Percentiles rank a stretch among this genome's conserved stretches.
Conservation (phyloP, 2,113 vertebrate species). For the Rhegmatorhina hoffmannsi region DNA sequence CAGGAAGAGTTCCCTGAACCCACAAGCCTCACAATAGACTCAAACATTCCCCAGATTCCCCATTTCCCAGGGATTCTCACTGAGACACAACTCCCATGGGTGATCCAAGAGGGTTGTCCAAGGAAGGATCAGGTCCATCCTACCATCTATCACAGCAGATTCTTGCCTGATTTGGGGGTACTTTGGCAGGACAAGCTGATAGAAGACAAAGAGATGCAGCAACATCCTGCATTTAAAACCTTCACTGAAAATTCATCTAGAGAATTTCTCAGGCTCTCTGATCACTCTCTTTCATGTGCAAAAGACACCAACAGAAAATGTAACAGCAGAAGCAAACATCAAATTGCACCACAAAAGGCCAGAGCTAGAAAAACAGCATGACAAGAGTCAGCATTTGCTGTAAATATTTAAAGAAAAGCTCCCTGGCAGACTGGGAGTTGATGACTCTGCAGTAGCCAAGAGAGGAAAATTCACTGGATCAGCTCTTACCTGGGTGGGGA, state of each 20-base stretch:
- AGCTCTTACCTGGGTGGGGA: conserved; percentile 54
- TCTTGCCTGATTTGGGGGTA: not conserved
- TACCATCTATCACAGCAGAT: not conserved
- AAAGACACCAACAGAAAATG: not conserved
- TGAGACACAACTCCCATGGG: not conserved
- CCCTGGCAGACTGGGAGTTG: not conserved
- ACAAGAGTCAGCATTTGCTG: not conserved
- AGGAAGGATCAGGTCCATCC: not conserved
- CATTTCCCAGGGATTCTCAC: not conserved
- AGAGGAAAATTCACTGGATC: not conserved
- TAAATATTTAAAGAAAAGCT: not conserved
- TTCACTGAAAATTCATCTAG: not conserved
- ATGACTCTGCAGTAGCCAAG: not conserved
- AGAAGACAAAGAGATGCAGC: not conserved
- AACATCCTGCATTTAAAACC: not conserved
- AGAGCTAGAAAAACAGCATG: not conserved
- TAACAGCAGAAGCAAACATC: not conserved
- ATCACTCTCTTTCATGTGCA: not conserved
- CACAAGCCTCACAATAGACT: not conserved
- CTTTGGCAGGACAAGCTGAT: not conserved
- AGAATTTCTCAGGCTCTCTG: not conserved
- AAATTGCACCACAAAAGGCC: not conserved
- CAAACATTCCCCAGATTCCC: not conserved
- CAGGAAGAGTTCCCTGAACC: not conserved
- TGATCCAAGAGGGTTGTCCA: not conserved